Conservation (phyloP, 53 echinoderm and acorn worm genomes). For the Paracentrotus lividus region DNA sequence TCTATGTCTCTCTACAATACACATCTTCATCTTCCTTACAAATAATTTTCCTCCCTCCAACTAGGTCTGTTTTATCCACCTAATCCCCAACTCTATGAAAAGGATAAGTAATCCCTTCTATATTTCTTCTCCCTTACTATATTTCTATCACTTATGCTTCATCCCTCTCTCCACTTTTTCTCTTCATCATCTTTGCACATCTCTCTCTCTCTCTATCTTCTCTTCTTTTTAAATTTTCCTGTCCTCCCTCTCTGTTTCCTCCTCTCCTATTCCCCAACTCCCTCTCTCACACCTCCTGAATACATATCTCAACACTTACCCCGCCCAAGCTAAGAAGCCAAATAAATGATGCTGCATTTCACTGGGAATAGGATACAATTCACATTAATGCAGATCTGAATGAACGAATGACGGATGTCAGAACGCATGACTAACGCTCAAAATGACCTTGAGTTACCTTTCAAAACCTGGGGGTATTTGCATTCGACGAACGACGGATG, state of each 20-base stretch:
- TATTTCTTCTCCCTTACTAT: neutral
- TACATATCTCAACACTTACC: neutral
- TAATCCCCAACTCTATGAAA: too few relatives aligned
- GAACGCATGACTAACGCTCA: constrained; percentile 17
- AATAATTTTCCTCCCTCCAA: too few relatives aligned
- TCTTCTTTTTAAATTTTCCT: neutral
- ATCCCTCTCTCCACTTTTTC: neutral
- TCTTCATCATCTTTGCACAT: neutral
- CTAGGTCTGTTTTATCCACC: too few relatives aligned
- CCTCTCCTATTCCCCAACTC: neutral
- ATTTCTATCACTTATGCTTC: neutral
- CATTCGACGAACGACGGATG: too few relatives aligned
- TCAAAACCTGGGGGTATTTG: neutral
- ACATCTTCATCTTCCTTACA: neutral
- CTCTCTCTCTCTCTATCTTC: neutral
- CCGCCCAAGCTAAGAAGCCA: constrained; percentile 8
- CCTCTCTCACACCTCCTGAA: neutral
- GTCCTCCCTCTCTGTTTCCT: neutral
- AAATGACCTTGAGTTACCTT: constrained; percentile 43
- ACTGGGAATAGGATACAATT: neutral
- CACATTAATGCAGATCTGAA: neutral
- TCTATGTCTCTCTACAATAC: neutral
- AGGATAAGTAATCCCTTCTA: too few relatives aligned
- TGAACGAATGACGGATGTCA: neutral
- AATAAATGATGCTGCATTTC: neutral